Base-by-base conservation (phyloP, 92 coral and sea anemone genomes). In the Bergia puertoricense region DNA sequence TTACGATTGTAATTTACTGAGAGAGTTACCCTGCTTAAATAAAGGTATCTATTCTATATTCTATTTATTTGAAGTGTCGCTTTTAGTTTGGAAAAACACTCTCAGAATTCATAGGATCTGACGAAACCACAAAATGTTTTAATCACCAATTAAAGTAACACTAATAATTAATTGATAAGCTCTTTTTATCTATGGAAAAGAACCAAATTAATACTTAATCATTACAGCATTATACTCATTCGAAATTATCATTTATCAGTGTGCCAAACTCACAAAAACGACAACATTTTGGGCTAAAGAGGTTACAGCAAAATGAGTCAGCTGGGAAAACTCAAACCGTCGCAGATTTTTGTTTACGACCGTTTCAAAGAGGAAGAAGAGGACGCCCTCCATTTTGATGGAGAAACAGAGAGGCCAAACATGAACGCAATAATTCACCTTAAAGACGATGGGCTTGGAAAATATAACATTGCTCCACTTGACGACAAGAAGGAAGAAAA, bases 391-490 rank as follows among this genome's bases (percentile, higher is more conserved):
- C 36, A 20, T n/a, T 39, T 75, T 74, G 16, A 43, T 22, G 13
- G 81, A n/a, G 81, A 73, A 8, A 38, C 36, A 8, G 43, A 30
- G 10, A 22, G 50, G 44, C 36, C 45, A 15, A 76, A 68, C 8
- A 73, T 73, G 8, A 69, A 37, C 37, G 11, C 73, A 56, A 86
- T 90, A n/a, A 93, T 95, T 20, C 77, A 86, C 9, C 90, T 95
- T 0, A 91, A 90, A 82, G 98, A 95, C n/a, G 98, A 95, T 79
- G 98, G 98, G 18, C 93, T 95, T 40, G 98, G 98, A 2, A 92
- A 91, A 81, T 95, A 95, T 87, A 89, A 91, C 54, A 95, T 95
- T 23, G 90, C 89, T 42, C 94, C 93, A 50, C 74, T 89, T 37
- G 92, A 91, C 16, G 73, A 68, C 38, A 83, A 50, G 57, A 80